Evolutionary conservation across 2,797 vertebrate genomes (phyloP).

Genomic region (Thripadectes ignobilis): DNA sequence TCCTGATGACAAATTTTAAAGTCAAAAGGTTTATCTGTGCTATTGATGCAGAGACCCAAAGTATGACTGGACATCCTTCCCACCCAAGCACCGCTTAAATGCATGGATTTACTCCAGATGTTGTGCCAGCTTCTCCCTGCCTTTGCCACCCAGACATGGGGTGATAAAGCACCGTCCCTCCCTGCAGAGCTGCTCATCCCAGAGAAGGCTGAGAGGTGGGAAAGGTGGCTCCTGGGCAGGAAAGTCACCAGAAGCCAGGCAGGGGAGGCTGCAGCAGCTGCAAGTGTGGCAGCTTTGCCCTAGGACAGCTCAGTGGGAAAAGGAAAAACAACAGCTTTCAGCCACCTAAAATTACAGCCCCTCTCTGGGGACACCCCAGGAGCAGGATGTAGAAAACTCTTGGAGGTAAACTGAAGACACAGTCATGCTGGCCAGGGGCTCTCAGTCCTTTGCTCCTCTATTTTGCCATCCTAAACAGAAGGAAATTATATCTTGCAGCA

Average conservation of each 20-base stretch:
- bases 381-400: neutral
- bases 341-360: neutral
- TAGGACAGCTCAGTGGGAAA: neutral
- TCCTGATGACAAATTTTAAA: neutral
- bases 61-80: fast-evolving
- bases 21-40: neutral
- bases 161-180: neutral
- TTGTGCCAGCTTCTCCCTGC: neutral
- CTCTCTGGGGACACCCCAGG: neutral
- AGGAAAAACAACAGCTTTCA: neutral
- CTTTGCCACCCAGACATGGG: neutral
- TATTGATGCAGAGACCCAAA: neutral
- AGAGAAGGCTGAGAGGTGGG: neutral
- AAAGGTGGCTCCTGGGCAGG: neutral
- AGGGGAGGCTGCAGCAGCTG: neutral
- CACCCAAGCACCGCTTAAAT: neutral
- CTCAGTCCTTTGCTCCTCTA: neutral
- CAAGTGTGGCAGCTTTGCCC: neutral
- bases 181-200: neutral
- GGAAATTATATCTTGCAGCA: neutral
- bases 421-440: neutral
- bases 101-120: neutral
- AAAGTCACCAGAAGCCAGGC: neutral
- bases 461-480: neutral
- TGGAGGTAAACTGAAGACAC: neutral